Evolutionary conservation across 1,140 invertebrate species (phyloP).

Genomic region (Zaprionus taronus): DNA sequence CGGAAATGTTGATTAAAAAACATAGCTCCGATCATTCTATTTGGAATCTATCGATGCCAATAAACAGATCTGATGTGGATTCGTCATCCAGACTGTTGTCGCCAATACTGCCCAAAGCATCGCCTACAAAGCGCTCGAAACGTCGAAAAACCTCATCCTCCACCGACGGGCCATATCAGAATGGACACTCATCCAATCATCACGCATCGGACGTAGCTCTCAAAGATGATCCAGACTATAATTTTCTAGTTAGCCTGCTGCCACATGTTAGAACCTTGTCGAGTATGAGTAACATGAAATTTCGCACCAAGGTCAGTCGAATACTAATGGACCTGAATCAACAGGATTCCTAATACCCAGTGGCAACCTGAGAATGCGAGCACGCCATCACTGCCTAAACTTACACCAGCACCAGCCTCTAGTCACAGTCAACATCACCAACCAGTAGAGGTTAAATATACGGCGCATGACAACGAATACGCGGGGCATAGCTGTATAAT

Average conservation of each 20-base stretch:
- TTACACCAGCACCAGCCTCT: conserved; percentile 43
- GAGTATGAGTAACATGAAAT: conserved; percentile 60
- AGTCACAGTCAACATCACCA: neutral
- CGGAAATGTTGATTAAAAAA: conserved; percentile 36
- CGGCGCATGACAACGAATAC: conserved; percentile 4
- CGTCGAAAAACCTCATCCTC: conserved; percentile 42
- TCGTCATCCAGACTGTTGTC: conserved; percentile 48
- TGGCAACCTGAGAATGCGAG: neutral
- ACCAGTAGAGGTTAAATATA: conserved; percentile 14
- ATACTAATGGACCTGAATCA: conserved; percentile 62
- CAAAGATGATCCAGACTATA: conserved; percentile 67
- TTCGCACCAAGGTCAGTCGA: conserved; percentile 60
- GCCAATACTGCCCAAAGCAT: conserved; percentile 20
- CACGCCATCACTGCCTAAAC: conserved; percentile 29
- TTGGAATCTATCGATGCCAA: conserved; percentile 10
- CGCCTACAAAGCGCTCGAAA: conserved; percentile 42
- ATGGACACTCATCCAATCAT: neutral
- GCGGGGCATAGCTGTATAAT: conserved; percentile 49
- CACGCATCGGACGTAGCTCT: neutral
- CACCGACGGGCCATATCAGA: conserved; percentile 27
- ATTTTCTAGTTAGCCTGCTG: conserved; percentile 63
- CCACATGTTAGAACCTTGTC: conserved; percentile 66
- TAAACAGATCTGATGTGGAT: conserved; percentile 47
- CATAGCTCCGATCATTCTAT: conserved; percentile 4
- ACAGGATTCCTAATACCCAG: conserved; percentile 26